phyloP scores from a whole-genome alignment of 2,113 vertebrate species.

The Gasterosteus aculeatus region DNA sequence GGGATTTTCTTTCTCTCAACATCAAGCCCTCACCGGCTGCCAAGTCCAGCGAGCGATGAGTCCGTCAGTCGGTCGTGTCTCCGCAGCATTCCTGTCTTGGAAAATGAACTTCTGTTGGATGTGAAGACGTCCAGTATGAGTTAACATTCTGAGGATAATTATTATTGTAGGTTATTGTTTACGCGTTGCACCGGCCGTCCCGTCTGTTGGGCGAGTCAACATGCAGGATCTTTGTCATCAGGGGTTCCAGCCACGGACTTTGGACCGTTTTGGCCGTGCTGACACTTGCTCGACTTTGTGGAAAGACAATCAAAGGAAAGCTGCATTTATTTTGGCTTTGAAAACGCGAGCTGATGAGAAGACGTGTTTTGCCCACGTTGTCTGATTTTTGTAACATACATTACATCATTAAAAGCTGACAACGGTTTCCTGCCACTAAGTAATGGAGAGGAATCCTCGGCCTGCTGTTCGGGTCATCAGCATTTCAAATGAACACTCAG shows the following conservation, averaged over 20 bases:
- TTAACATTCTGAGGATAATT: constrained; percentile 24
- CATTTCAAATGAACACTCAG: background rate
- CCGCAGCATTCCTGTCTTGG: background rate
- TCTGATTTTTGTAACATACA: background rate
- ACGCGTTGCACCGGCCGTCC: constrained; percentile 42
- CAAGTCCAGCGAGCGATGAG: constrained; percentile 34
- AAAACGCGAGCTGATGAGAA: background rate
- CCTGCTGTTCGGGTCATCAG: background rate
- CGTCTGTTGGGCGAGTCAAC: constrained; percentile 54
- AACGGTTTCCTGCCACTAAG: background rate
- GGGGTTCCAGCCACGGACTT: constrained; percentile 17
- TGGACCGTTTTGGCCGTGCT: background rate
- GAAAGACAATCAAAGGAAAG: background rate
- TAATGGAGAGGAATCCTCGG: background rate
- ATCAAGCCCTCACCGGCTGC: constrained; percentile 24
- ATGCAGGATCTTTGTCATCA: constrained; percentile 51
- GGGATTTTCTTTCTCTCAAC: background rate
- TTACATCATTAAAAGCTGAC: background rate
- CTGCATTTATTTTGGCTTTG: background rate
- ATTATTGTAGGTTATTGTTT: constrained; percentile 35
- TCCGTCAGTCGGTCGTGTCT: constrained; percentile 26
- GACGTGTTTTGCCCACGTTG: background rate
- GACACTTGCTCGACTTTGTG: background rate
- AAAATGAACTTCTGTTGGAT: constrained; percentile 3
- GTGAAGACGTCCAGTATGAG: constrained; percentile 13